Conservation (phyloP, 2,797 vertebrate species). For the Thunnus albacares region DNA sequence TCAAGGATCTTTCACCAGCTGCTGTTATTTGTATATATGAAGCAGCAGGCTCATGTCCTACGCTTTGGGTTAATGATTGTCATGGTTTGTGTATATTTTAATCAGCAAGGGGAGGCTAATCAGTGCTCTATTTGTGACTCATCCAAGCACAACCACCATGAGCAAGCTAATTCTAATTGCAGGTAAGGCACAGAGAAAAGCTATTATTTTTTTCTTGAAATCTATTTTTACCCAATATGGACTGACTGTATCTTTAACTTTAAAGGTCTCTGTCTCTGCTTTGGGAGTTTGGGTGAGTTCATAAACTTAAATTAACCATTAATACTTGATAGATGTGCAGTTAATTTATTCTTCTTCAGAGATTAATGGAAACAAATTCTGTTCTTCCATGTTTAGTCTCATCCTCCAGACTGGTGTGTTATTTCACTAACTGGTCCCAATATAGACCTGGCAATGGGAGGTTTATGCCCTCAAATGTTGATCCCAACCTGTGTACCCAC, state of each 20-base stretch:
- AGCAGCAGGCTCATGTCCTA: slow-evolving; percentile 13
- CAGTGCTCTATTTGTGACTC: neutral
- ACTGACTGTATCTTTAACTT: slow-evolving; percentile 43
- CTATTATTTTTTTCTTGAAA: neutral
- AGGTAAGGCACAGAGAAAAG: slow-evolving; percentile 55
- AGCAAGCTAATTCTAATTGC: slow-evolving; percentile 50
- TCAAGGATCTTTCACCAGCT: neutral
- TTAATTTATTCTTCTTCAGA: neutral
- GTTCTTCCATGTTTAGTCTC: slow-evolving; percentile 67
- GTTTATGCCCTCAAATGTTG: slow-evolving; percentile 80
- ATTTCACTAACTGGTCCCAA: slow-evolving; percentile 89
- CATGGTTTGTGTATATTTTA: neutral
- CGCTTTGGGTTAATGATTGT: slow-evolving; percentile 54
- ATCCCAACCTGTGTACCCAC: slow-evolving; percentile 89
- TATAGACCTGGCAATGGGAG: slow-evolving; percentile 71
- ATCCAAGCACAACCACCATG: slow-evolving; percentile 44
- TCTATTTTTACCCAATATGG: neutral
- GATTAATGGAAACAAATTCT: neutral
- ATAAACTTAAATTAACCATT: neutral
- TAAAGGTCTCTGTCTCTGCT: slow-evolving; percentile 65
- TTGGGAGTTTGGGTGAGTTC: slow-evolving; percentile 70
- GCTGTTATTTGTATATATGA: slow-evolving; percentile 29
- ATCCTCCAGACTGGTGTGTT: slow-evolving; percentile 86
- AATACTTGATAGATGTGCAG: neutral
- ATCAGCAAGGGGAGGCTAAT: neutral